Evolutionary conservation across 2,113 vertebrate genomes (phyloP), one percentile per base, ranked within the genome.

Genomic region (Corydoras sp.): DNA sequence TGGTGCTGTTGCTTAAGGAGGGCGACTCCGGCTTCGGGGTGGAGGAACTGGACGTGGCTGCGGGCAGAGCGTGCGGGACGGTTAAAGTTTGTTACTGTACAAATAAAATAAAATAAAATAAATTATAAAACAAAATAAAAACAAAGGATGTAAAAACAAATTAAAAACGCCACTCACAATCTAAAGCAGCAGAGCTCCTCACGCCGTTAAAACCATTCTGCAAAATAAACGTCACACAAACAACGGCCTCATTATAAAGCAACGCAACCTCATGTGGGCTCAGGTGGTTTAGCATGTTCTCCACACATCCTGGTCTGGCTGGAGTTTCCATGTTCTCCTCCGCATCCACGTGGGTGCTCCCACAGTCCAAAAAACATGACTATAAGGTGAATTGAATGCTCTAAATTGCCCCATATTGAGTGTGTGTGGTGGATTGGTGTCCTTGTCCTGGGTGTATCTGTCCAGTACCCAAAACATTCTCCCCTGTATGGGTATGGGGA

Each of bases 81-180:
- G 84, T 86, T 69, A 88, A 73, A 58, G 85, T 24, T 24, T 24
- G 18, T 24, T 24, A 24, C 18, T 24, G 18, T 24, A 24, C 18
- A 24, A 24, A 24, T 24, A 24, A 24, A 24, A 24, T 24, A 24
- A 24, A 24, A 24, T 24, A 24, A 24, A n/a, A n/a, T n/a, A 54
- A 50, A 54, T 54, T 13, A 12, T 13, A 54, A 54, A 54, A 50
- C 12, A 49, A 71, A 64, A 59, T 15, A 10, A 14, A 51, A 55
- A 9, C 12, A 14, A 61, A 32, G 9, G 62, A 68, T n/a, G n/a
- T n/a, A n/a, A n/a, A n/a, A n/a, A n/a, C n/a, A n/a, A n/a, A n/a
- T n/a, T n/a, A n/a, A n/a, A n/a, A n/a, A n/a, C 31, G 60, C 24
- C 15, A 93, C 96, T 94, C 90, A 98, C 94, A 85, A 86, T 95